phyloP scores from a whole-genome alignment of 2,797 vertebrate species.

The Pipistrellus pygmaeus region DNA sequence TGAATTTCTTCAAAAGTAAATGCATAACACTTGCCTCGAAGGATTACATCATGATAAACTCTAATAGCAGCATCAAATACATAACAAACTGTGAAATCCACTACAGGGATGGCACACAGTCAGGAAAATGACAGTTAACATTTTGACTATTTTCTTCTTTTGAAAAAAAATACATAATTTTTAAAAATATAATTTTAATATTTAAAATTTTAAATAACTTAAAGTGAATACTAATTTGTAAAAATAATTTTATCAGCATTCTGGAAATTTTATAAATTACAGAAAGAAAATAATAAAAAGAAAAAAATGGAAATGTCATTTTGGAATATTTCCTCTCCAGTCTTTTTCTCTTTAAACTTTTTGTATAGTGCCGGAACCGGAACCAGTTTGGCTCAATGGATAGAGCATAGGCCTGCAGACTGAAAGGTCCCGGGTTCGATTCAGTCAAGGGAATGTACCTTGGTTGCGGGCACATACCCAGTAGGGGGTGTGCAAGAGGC shows the following conservation, averaged over 20 bases:
- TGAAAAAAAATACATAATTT: not conserved
- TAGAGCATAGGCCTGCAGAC: no score
- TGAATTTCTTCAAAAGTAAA: not conserved
- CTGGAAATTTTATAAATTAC: not conserved
- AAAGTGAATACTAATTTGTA: not conserved
- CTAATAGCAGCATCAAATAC: not conserved
- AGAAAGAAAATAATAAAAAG: not conserved
- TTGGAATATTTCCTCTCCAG: not conserved
- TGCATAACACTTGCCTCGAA: not conserved
- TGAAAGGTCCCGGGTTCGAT: no score
- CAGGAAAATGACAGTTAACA: not conserved
- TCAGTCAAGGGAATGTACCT: no score
- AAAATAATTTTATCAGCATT: not conserved
- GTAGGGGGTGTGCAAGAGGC: no score
- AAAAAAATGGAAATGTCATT: not conserved
- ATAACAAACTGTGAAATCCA: not conserved
- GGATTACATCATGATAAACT: not conserved
- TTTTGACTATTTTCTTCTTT: not conserved
- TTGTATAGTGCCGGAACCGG: not conserved
- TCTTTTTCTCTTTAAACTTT: not conserved
- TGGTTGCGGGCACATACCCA: no score
- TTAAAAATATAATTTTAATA: not conserved
- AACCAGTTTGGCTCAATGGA: no score
- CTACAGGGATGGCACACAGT: not conserved
- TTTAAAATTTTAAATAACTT: not conserved